Evolutionary conservation across 1,140 invertebrate genomes (phyloP).

Genomic region (Chironomus tepperi): DNA sequence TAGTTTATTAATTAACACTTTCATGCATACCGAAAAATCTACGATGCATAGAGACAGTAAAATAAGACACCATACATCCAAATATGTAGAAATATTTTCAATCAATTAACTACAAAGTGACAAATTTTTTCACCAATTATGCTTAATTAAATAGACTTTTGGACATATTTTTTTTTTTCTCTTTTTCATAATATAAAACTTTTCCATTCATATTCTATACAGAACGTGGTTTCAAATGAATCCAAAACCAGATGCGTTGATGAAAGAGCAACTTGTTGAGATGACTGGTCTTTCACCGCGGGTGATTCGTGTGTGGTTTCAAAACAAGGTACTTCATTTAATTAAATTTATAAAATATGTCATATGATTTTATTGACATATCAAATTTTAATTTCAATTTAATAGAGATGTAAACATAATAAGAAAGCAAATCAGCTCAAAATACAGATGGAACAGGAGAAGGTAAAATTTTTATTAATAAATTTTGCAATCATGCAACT

Average conservation of each 20-base stretch:
- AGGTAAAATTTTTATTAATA: constrained; percentile 57
- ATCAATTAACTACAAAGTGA: background rate
- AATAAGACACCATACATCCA: background rate
- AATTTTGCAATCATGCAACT: background rate
- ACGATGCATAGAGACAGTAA: background rate
- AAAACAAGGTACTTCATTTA: constrained; percentile 65
- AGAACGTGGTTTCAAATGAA: constrained; percentile 92
- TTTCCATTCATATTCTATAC: background rate
- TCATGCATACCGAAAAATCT: constrained; percentile 12
- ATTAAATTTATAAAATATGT: background rate
- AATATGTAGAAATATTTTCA: background rate
- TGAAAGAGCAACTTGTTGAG: constrained; percentile 99
- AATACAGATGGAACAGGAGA: constrained; percentile 94
- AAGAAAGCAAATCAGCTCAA: constrained; percentile 95
- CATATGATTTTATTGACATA: background rate
- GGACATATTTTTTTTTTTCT: too few species aligned
- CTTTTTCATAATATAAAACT: too few species aligned
- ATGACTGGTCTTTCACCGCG: constrained; percentile 94
- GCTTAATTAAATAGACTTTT: background rate
- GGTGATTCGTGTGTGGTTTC: constrained; percentile 98
- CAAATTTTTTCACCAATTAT: constrained; percentile 20
- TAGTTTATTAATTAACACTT: background rate
- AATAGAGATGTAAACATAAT: constrained; percentile 92
- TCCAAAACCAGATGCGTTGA: constrained; percentile 93
- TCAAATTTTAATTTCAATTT: background rate